phyloP scores from a whole-genome alignment of 2,113 vertebrate genomes.

The Gobio gobio region DNA sequence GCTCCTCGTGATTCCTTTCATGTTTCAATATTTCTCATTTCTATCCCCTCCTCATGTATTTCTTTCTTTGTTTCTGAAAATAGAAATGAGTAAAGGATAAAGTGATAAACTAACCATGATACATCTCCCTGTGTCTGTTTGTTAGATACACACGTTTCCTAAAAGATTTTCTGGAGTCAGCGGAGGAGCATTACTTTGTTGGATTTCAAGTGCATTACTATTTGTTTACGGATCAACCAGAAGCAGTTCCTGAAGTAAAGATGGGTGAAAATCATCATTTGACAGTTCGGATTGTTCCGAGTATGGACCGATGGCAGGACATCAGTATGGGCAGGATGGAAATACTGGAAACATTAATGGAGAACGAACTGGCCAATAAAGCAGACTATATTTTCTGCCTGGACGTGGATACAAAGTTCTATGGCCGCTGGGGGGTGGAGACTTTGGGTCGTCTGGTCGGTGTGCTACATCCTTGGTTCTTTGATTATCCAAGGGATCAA shows the following conservation, averaged over 20 bases:
- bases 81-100: not conserved
- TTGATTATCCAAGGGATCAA: not conserved
- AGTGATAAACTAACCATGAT: not conserved
- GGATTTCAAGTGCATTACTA: conserved; percentile 69
- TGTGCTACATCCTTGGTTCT: conserved; percentile 72
- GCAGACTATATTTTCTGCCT: conserved; percentile 76
- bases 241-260: too few species aligned
- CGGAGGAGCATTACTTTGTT: conserved; percentile 75
- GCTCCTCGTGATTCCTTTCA: conserved; percentile 34
- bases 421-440: conserved; percentile 69
- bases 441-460: conserved; percentile 69
- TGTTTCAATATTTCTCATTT: not conserved
- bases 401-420: conserved; percentile 69
- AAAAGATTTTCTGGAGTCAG: conserved; percentile 72
- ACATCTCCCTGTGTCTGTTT: not conserved
- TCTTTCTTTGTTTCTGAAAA: not conserved
- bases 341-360: too few species aligned
- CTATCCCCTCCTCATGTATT: not conserved
- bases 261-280: too few species aligned
- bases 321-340: too few species aligned
- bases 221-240: too few species aligned
- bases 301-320: too few species aligned
- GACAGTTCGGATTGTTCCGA: too few species aligned
- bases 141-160: conserved; percentile 74
- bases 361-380: conserved; percentile 12